Percentiles rank a stretch among this genome's conserved stretches.
Conservation (phyloP, 2,888 invertebrate genomes). For the Acanthosepion pharaonis region DNA sequence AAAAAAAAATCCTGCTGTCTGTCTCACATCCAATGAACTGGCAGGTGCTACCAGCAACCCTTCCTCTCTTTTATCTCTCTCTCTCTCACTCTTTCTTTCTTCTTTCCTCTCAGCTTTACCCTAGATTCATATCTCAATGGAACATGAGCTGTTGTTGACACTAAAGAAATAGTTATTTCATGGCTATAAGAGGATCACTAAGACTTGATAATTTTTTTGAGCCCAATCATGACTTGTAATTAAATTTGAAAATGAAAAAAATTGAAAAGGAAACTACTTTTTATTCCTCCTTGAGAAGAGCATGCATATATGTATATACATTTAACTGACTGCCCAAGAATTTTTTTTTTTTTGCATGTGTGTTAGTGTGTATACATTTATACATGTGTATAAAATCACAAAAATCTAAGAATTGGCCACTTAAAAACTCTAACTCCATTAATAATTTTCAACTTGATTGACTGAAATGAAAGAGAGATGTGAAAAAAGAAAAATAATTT, state of each 20-base stretch:
- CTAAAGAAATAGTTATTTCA: not conserved
- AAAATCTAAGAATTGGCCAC: not conserved
- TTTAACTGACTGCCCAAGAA: not conserved
- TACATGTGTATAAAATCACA: not conserved
- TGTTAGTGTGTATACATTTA: slow-evolving; percentile 8
- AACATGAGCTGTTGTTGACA: not conserved
- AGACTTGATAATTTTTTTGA: not conserved
- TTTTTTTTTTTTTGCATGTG: slow-evolving; percentile 11
- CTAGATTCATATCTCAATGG: not conserved
- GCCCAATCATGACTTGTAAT: not conserved
- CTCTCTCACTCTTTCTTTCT: not conserved
- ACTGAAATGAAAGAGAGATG: not conserved
- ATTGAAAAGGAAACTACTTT: not conserved
- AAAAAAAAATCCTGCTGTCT: not conserved
- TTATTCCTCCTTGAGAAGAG: not conserved
- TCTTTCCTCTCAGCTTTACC: not conserved
- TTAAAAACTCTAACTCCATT: not conserved
- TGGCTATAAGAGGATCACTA: not conserved
- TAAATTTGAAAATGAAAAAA: not conserved
- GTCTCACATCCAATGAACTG: not conserved
- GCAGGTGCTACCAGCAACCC: not conserved
- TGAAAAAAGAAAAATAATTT: not conserved
- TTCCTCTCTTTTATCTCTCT: not conserved
- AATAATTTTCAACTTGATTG: not conserved
- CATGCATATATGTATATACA: not conserved